Base-by-base conservation (phyloP, 2,888 invertebrate genomes). In the Agapetus fuscipes region DNA sequence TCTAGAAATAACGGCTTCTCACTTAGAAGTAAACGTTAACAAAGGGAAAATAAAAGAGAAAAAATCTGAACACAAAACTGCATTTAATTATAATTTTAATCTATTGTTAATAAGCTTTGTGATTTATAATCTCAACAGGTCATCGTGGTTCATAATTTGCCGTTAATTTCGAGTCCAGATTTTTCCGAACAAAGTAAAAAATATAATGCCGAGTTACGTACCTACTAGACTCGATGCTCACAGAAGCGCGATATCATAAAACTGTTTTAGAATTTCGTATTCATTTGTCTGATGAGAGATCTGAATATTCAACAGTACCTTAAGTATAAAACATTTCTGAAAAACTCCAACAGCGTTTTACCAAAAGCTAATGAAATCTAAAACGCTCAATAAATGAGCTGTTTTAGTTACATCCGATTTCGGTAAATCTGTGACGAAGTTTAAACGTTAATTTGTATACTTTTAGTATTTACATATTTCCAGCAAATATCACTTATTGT, bases 261-360 rank as follows among this genome's bases (percentile, higher is more conserved):
- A 37, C 25, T 11, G 30, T 37, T 25, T 13, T 24, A 20, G 24
- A 14, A 37, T 30, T 30, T 31, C 15, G 28, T 24, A 37, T 37
- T 31, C 37, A 33, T 30, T 38, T 26, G 33, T 26, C 28, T 34
- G 34, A 20, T 32, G 34, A 33, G 15, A 14, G 26, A 38, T 32
- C 31, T 38, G 28, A 38, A 38, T 38, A 38, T 38, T 38, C 38
- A 38, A 26, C 33, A 27, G 33, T n/a, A n/a, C n/a, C n/a, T n/a
- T n/a, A n/a, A n/a, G n/a, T n/a, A n/a, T n/a, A n/a, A n/a, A n/a
- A n/a, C n/a, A n/a, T n/a, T n/a, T n/a, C n/a, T n/a, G n/a, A n/a
- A n/a, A n/a, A n/a, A n/a, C n/a, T n/a, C n/a, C n/a, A n/a, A n/a
- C n/a, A n/a, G n/a, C n/a, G n/a, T n/a, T n/a, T n/a, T n/a, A n/a